Evolutionary conservation across 2,888 invertebrate genomes (phyloP), one percentile per base, ranked within the genome.

Genomic region (Hermaeophaga mercurialis): DNA sequence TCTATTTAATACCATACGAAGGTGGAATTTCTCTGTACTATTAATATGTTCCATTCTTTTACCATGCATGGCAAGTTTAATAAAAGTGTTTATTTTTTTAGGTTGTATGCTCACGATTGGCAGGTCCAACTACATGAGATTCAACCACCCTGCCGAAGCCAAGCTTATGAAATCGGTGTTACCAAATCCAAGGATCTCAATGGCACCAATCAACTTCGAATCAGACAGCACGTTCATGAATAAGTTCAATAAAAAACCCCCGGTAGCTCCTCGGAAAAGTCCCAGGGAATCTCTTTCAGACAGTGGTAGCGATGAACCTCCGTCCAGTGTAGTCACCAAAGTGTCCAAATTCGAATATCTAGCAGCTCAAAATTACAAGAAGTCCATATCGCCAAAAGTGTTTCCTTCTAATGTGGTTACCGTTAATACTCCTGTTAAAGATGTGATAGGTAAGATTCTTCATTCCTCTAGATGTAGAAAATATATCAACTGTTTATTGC

Each of bases 31-130:
- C n/a, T n/a, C n/a, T n/a, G n/a, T n/a, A n/a, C n/a, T n/a, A n/a
- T n/a, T n/a, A n/a, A n/a, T n/a, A n/a, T n/a, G n/a, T n/a, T n/a
- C n/a, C n/a, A n/a, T n/a, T n/a, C n/a, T n/a, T n/a, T n/a, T n/a
- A n/a, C n/a, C n/a, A n/a, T n/a, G n/a, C n/a, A n/a, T n/a, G n/a
- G n/a, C n/a, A n/a, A n/a, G n/a, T n/a, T n/a, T n/a, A n/a, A n/a
- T 22, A 3, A 22, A 22, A 5, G 22, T 22, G 6, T 22, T 3
- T 22, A 22, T 15, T 11, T 24, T 78, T 80, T 1, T 81, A 92
- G 92, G 92, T 70, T 92, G 91, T 73, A 94, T 94, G 91, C 80
- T 95, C 62, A 93, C 92, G 47, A 88, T 96, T 67, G 95, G 95
- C 19, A 85, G 93, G 45, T 92, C 94, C 47, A 94, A 92, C 78